phyloP scores from a whole-genome alignment of 1,140 invertebrate genomes.

The Zaprionus camerounensis region DNA sequence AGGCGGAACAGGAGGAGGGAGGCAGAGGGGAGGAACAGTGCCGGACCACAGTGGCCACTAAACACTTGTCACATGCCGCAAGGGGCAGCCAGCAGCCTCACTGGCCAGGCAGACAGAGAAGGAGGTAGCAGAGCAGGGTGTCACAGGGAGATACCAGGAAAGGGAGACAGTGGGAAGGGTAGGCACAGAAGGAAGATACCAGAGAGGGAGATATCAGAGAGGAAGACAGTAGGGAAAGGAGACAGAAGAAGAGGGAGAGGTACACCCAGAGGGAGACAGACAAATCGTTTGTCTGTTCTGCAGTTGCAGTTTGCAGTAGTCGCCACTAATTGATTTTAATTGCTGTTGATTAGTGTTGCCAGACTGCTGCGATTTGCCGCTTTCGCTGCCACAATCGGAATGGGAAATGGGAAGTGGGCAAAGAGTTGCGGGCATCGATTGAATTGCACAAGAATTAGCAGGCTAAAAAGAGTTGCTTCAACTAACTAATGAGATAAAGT shows the following conservation, averaged over 20 bases:
- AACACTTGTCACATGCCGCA: background rate
- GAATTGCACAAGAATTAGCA: conserved; percentile 19
- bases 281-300: conserved; percentile 59
- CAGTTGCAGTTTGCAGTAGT: conserved; percentile 44
- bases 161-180: too few relatives aligned
- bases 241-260: background rate
- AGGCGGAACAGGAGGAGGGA: background rate
- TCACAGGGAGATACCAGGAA: background rate
- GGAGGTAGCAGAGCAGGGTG: background rate
- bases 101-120: background rate
- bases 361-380: conserved; percentile 34
- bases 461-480: background rate
- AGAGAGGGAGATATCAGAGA: background rate
- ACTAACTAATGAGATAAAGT: conserved; percentile 7
- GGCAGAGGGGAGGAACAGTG: background rate
- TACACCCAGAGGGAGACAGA: conserved; percentile 5
- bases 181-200: background rate
- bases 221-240: background rate
- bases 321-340: conserved; percentile 74
- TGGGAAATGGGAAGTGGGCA: conserved; percentile 16
- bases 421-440: conserved; percentile 21
- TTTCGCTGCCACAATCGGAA: conserved; percentile 21
- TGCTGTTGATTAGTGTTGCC: conserved; percentile 67
- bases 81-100: background rate
- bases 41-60: background rate